A percentile compares a stretch with the other conserved stretches of the same genome.
Conservation (phyloP, 2,113 vertebrate genomes). For the Elanus axillaris region DNA sequence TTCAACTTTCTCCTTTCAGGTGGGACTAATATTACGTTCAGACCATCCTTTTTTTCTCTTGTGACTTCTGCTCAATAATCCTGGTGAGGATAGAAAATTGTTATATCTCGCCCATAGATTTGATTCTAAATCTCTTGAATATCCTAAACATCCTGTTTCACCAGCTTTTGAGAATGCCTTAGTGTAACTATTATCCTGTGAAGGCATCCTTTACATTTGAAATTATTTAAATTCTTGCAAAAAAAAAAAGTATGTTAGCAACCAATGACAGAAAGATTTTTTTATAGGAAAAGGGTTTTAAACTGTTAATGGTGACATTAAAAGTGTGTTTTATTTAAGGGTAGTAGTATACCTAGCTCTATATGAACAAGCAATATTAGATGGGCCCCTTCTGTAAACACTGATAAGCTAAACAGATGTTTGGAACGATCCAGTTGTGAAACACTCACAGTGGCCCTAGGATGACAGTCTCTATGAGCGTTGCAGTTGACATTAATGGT, state of each 20-base stretch:
- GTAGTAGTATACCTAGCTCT: neutral
- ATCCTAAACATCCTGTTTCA: neutral
- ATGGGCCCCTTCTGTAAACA: neutral
- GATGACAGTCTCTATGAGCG: neutral
- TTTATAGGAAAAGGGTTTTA: neutral
- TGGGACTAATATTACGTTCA: neutral
- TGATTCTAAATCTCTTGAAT: neutral
- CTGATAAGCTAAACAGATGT: neutral
- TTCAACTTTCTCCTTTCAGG: neutral
- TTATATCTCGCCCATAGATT: neutral
- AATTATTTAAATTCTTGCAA: neutral
- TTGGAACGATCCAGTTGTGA: neutral
- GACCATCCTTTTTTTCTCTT: neutral
- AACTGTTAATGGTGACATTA: neutral
- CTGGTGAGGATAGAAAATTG: neutral
- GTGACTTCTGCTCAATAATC: neutral
- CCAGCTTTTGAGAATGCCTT: neutral
- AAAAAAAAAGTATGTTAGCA: neutral
- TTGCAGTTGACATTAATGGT: neutral
- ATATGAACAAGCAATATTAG: neutral
- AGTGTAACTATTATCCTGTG: rapidly evolving
- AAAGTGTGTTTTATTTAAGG: neutral
- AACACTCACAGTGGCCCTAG: neutral
- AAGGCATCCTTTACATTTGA: neutral
- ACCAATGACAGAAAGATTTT: neutral